Evolutionary conservation across 2,888 invertebrate species (phyloP).

Genomic region (Xestia sexstrigata): DNA sequence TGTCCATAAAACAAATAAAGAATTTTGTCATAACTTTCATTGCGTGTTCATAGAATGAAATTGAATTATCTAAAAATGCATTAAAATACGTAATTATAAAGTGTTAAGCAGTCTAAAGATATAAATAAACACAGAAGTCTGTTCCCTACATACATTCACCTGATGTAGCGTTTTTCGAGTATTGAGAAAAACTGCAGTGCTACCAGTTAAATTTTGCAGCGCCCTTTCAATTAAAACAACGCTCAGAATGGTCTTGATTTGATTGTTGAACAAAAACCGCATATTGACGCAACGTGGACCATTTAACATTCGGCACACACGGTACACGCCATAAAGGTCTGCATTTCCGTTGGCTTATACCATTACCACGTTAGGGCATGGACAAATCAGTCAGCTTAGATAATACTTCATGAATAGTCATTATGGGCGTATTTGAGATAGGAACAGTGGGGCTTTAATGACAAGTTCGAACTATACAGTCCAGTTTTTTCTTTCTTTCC

Average conservation of each 20-base stretch:
- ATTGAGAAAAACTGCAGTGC: not conserved
- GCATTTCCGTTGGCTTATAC: conserved; percentile 83
- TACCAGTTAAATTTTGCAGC: conserved; percentile 33
- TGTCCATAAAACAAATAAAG: conserved; percentile 31
- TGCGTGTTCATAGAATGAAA: conserved; percentile 38
- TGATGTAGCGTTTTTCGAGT: too few relatives aligned
- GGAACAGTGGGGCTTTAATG: conserved; percentile 35
- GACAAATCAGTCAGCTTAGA: conserved; percentile 81
- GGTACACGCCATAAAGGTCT: conserved; percentile 79
- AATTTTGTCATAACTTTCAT: conserved; percentile 20
- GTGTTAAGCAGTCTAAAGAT: not conserved
- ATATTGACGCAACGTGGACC: conserved; percentile 77
- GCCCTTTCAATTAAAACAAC: conserved; percentile 48
- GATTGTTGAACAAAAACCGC: conserved; percentile 58
- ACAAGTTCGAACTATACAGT: conserved; percentile 32
- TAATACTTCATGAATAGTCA: conserved; percentile 82
- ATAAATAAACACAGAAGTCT: too few relatives aligned
- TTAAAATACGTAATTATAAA: not conserved
- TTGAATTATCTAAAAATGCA: conserved; percentile 18
- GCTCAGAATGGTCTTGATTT: conserved; percentile 45
- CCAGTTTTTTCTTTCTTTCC: conserved; percentile 37
- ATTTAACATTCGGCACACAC: conserved; percentile 80
- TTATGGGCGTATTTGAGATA: conserved; percentile 45
- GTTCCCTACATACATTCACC: not conserved
- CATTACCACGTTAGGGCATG: conserved; percentile 78